Evolutionary conservation across 1,140 invertebrate genomes (phyloP).

Genomic region (Drosophila arawakana): DNA sequence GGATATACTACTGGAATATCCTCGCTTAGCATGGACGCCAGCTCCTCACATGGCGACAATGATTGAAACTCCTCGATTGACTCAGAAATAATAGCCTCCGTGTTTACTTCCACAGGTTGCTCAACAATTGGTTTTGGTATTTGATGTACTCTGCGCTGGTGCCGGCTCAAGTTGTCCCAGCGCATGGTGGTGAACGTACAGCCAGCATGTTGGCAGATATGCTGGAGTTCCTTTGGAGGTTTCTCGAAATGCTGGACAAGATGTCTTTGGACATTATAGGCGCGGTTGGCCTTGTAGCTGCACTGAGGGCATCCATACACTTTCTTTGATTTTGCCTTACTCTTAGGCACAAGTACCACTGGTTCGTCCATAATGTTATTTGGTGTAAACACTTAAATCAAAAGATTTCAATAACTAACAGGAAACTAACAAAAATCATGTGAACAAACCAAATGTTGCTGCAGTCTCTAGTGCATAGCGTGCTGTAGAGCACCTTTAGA

Average conservation of each 20-base stretch:
- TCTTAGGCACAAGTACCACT: not conserved
- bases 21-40: constrained; percentile 1
- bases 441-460: not conserved
- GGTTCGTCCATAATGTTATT: constrained; percentile 9
- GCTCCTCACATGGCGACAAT: not conserved
- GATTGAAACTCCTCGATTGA: not conserved
- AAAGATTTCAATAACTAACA: not conserved
- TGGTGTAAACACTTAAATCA: not conserved
- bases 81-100: not conserved
- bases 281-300: constrained; percentile 10
- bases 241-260: constrained; percentile 20
- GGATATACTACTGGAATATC: not conserved
- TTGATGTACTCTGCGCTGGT: constrained; percentile 21
- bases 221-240: constrained; percentile 33
- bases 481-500: too few relatives aligned
- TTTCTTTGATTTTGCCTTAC: constrained; percentile 1
- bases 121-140: not conserved
- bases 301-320: constrained; percentile 10
- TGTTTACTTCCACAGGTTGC: not conserved
- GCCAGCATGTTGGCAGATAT: not conserved
- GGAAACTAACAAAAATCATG: not conserved
- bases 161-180: constrained; percentile 34
- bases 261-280: constrained; percentile 26
- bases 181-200: constrained; percentile 19
- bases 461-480: too few relatives aligned